Evolutionary conservation across 2,888 invertebrate genomes (phyloP).

Genomic region (Parapristionchus giblindavisi): DNA sequence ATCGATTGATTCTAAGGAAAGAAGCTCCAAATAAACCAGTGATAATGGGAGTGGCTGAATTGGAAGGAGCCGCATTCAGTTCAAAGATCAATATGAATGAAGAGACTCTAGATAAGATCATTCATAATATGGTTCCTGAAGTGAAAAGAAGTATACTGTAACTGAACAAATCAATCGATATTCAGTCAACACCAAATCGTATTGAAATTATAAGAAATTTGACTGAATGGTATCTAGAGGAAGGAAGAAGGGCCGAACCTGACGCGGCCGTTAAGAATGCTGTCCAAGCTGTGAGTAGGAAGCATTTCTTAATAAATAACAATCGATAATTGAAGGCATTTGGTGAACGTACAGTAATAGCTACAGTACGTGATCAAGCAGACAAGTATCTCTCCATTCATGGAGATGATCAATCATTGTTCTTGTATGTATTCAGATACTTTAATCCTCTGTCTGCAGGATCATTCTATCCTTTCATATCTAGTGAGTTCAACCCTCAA

Average conservation of each 20-base stretch:
- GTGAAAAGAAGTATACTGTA: neutral
- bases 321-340: neutral
- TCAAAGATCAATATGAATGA: too few relatives aligned
- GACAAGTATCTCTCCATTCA: neutral
- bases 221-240: neutral
- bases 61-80: too few relatives aligned
- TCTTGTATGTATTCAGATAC: conserved; percentile 6
- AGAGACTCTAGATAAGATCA: too few relatives aligned
- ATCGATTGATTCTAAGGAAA: neutral
- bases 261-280: conserved; percentile 2
- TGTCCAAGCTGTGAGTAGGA: neutral
- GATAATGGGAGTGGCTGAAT: neutral
- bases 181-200: too few relatives aligned
- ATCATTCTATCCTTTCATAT: conserved; percentile 1
- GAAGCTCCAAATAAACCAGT: neutral
- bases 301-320: neutral
- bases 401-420: conserved; percentile 8
- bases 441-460: conserved; percentile 1
- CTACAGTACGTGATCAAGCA: neutral
- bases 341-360: conserved; percentile 8
- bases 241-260: conserved; percentile 8
- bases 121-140: conserved; percentile 2
- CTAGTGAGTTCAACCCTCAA: neutral
- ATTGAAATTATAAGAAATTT: too few relatives aligned
- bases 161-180: neutral